Evolutionary conservation across 2,797 vertebrate genomes (phyloP), one percentile per base, ranked within the genome.

Genomic region (Lepus oiostolus): DNA sequence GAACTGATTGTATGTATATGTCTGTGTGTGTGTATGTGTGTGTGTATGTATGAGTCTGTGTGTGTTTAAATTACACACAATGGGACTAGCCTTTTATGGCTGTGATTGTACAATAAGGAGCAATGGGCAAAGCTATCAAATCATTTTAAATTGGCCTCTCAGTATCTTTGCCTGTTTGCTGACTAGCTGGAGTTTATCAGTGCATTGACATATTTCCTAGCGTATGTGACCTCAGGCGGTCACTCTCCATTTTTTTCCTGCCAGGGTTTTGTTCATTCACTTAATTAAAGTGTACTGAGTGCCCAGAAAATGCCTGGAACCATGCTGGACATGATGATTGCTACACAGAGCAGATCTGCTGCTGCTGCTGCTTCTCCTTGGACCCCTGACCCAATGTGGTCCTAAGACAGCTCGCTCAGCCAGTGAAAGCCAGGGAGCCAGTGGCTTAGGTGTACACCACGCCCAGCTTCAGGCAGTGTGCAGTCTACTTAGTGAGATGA

Each of bases 221-320:
- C 94, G 96, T 97, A 96, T 96, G 90, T 96, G 93, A 97, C 96
- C 96, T 96, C 68, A 67, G 94, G 90, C 95, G 91, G 85, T 95
- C 79, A 84, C 83, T 96, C 58, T 95, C 35, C 87, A 60, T 93
- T 94, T 97, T 96, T 90, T 81, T 30, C 90, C 88, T 94, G 91
- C 80, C 72, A 91, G 42, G 79, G 76, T 88, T 96, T 97, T 91
- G 85, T 95, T 95, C 93, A 96, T 95, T 97, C 90, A 96, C 94
- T 96, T 96, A 97, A 96, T 96, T 96, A 95, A 95, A 95, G 54
- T 92, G 65, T 93, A 85, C 77, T 0, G 50, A 92, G 72, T 97
- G 95, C 95, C 91, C 96, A 96, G 96, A 96, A 96, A 97, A 94
- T 96, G 94, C 88, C 90, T 95, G 94, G 85, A 94, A 85, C 74